These are phyloP conservation scores for Rana temporaria DNA, from an alignment of 2,113 vertebrate genomes.

Conservation along the genomic window DNA sequence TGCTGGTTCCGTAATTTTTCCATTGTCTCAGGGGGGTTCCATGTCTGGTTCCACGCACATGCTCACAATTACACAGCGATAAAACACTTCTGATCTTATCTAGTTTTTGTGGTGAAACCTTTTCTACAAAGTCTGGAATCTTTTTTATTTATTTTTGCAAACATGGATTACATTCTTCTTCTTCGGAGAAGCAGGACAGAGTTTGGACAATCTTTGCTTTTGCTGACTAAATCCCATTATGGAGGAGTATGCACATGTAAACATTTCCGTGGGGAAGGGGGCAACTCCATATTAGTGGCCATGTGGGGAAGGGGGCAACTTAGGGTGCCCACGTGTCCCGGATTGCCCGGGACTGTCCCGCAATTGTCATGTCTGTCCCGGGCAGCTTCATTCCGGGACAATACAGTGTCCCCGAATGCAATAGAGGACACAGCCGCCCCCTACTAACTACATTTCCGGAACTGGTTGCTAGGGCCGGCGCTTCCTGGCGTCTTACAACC, in stretches of 20 bases:
- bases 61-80: constrained; percentile 25
- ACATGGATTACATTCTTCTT: constrained; percentile 17
- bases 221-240: background rate
- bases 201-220: constrained; percentile 29
- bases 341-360: too few species aligned
- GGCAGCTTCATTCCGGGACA: too few species aligned
- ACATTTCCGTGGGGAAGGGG: background rate
- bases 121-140: constrained; percentile 6
- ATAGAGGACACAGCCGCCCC: too few species aligned
- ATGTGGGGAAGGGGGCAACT: too few species aligned
- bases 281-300: too few species aligned
- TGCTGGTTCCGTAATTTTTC: background rate
- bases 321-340: too few species aligned
- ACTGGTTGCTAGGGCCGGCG: too few species aligned
- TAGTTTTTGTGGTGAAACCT: constrained; percentile 19
- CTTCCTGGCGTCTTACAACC: too few species aligned
- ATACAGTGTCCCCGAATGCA: too few species aligned
- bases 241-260: background rate
- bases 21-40: background rate
- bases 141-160: background rate
- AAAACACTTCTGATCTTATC: constrained; percentile 42
- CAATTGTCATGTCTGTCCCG: too few species aligned
- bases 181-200: background rate
- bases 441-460: too few species aligned
- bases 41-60: constrained; percentile 9